These are phyloP conservation scores for Cyclophora albipunctata DNA, from an alignment of 2,888 invertebrate species.

Conservation along the genomic window DNA sequence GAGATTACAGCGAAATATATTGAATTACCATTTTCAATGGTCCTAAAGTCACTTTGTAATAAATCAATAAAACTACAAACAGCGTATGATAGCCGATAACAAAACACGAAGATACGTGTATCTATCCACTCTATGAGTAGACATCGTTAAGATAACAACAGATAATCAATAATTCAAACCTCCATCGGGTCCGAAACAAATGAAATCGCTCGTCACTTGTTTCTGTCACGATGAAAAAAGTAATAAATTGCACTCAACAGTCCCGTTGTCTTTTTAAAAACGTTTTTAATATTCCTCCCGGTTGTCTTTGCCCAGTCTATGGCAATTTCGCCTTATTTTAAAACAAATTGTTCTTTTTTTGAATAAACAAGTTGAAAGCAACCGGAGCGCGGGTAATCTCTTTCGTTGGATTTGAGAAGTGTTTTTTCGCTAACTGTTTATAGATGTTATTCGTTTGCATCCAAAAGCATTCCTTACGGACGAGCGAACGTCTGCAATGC, in stretches of 20 bases:
- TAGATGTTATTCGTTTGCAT: constrained; percentile 44
- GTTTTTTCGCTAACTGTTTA: constrained; percentile 59
- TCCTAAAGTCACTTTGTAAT: no score
- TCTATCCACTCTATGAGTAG: no score
- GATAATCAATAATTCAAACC: no score
- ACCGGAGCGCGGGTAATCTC: constrained; percentile 71
- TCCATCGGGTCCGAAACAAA: no score
- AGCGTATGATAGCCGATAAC: no score
- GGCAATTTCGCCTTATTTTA: constrained; percentile 65
- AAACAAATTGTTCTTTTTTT: constrained; percentile 67
- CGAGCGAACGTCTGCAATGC: constrained; percentile 55
- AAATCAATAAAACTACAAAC: no score
- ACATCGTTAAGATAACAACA: background rate
- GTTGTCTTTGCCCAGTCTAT: constrained; percentile 58
- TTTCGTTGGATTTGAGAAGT: constrained; percentile 65
- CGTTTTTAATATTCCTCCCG: constrained; percentile 68
- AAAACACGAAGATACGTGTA: no score
- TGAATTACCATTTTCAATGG: no score
- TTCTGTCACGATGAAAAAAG: constrained; percentile 60
- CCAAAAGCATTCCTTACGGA: constrained; percentile 44
- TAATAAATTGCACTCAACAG: constrained; percentile 54
- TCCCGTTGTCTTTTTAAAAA: constrained; percentile 59
- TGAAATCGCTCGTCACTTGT: constrained; percentile 13
- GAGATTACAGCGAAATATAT: no score
- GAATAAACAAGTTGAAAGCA: constrained; percentile 71